Percentiles rank a stretch among this genome's conserved stretches.
phyloP scores from a whole-genome alignment of 2,888 invertebrate genomes.

The Furcula furcula region DNA sequence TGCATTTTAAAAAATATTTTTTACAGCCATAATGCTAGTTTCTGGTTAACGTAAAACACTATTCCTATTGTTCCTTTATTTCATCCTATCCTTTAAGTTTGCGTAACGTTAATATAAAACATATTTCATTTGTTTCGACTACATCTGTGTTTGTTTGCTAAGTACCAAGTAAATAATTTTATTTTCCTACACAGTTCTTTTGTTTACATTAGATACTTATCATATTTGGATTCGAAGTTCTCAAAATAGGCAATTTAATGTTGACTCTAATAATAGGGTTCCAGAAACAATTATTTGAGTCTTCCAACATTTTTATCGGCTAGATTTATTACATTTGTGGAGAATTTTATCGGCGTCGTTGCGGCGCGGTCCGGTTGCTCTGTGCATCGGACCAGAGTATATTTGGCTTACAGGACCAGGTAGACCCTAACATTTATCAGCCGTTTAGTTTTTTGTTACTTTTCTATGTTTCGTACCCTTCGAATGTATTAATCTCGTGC shows the following conservation, averaged over 20 bases:
- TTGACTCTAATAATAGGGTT: conserved; percentile 67
- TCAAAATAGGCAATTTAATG: conserved; percentile 29
- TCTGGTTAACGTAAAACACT: too few species aligned
- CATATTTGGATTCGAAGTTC: too few species aligned
- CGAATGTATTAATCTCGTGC: conserved; percentile 78
- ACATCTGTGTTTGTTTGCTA: conserved; percentile 12
- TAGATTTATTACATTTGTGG: conserved; percentile 78
- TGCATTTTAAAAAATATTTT: conserved; percentile 54
- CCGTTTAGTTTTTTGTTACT: conserved; percentile 72
- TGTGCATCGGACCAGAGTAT: conserved; percentile 44
- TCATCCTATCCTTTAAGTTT: conserved; percentile 51
- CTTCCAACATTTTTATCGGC: conserved; percentile 69
- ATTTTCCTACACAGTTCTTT: conserved; percentile 22
- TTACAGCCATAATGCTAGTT: conserved; percentile 51
- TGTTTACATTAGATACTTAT: conserved; percentile 41
- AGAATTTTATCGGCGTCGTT: conserved; percentile 70
- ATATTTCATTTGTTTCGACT: conserved; percentile 34
- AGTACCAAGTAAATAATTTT: conserved; percentile 34
- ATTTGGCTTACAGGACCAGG: conserved; percentile 54
- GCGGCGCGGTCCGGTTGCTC: conserved; percentile 53
- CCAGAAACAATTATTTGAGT: conserved; percentile 70
- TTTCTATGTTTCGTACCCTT: conserved; percentile 74
- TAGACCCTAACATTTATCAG: conserved; percentile 71
- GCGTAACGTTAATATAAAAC: conserved; percentile 56
- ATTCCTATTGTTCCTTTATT: conserved; percentile 65